These are phyloP conservation scores for Melanotaenia boesemani DNA, from an alignment of 2,797 vertebrate genomes.

Conservation along the genomic window DNA sequence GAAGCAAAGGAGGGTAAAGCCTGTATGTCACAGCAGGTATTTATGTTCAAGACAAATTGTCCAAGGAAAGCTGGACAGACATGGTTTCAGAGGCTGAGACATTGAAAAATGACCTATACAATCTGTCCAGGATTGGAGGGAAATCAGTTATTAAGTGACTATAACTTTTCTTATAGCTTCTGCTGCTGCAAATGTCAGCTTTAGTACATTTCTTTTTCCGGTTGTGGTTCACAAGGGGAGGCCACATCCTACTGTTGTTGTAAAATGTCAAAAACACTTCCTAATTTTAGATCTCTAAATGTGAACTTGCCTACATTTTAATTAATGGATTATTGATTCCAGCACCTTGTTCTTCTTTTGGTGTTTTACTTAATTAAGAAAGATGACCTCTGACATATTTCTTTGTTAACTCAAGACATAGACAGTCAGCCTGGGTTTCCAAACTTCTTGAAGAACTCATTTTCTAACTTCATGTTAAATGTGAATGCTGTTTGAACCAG, in stretches of 20 bases:
- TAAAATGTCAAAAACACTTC: slow-evolving; percentile 22
- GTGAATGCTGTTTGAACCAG: slow-evolving; percentile 30
- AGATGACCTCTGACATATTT: slow-evolving; percentile 20
- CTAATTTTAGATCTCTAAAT: not conserved
- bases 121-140: slow-evolving; percentile 22
- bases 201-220: slow-evolving; percentile 33
- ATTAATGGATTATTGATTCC: slow-evolving; percentile 14
- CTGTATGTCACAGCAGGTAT: slow-evolving; percentile 18
- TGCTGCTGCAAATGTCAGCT: slow-evolving; percentile 41
- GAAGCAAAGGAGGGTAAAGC: slow-evolving; percentile 6
- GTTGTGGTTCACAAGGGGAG: slow-evolving; percentile 29
- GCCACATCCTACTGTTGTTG: slow-evolving; percentile 29
- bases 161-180: slow-evolving; percentile 51
- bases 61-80: slow-evolving; percentile 33
- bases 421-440: slow-evolving; percentile 19
- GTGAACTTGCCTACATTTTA: slow-evolving; percentile 1
- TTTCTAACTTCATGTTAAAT: slow-evolving; percentile 47
- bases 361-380: slow-evolving; percentile 16
- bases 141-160: slow-evolving; percentile 51
- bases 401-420: slow-evolving; percentile 33
- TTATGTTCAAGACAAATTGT: slow-evolving; percentile 44
- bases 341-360: slow-evolving; percentile 6
- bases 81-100: not conserved
- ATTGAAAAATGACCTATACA: slow-evolving; percentile 32
- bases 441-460: slow-evolving; percentile 37